Percentiles rank a stretch among this genome's conserved stretches.
Evolutionary conservation across 2,113 vertebrate species (phyloP).

Genomic region (Sciurus niger): DNA sequence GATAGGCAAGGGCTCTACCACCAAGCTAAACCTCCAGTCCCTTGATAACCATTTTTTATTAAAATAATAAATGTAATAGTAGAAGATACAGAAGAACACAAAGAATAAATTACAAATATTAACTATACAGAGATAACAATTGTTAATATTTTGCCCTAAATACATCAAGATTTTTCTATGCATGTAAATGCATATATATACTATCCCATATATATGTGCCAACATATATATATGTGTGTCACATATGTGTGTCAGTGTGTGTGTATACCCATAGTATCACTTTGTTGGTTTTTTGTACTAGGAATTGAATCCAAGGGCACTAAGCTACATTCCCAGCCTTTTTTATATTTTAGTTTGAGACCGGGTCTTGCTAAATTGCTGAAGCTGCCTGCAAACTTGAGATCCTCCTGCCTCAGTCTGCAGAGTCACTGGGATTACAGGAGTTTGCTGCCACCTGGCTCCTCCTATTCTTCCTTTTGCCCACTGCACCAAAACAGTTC

Average conservation of each 20-base stretch:
- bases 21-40: no score
- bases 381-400: background rate
- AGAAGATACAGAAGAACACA: background rate
- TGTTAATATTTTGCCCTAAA: conserved; percentile 32
- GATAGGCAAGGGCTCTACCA: no score
- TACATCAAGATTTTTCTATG: conserved; percentile 12
- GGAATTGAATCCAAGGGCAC: background rate
- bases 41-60: background rate
- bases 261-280: no score
- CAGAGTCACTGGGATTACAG: no score
- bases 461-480: background rate
- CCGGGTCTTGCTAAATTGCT: no score
- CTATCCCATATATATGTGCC: no score
- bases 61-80: background rate
- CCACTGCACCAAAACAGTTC: background rate
- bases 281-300: background rate
- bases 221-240: no score
- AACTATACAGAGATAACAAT: background rate
- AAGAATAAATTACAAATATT: background rate
- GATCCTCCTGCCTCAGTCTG: background rate
- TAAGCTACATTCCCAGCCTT: background rate
- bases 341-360: background rate
- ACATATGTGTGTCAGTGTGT: no score
- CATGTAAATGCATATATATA: background rate
- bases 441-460: background rate